Evolutionary conservation across 2,113 vertebrate genomes (phyloP).

Genomic region (Tachysurus fulvidraco): DNA sequence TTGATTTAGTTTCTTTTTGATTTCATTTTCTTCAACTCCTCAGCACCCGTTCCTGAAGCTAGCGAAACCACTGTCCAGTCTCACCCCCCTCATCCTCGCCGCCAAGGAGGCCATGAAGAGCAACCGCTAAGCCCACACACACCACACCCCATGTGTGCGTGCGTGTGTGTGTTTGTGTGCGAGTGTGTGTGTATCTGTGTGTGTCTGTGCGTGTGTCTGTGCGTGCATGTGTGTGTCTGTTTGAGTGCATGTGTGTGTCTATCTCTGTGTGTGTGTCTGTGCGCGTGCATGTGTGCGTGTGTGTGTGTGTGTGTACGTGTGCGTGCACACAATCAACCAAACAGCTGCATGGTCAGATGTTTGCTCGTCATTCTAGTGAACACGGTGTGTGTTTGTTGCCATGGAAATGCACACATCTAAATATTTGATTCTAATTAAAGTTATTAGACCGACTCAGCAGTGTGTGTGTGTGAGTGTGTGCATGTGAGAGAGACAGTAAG

Average conservation of each 20-base stretch:
- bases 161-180: conserved; percentile 7
- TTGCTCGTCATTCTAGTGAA: background rate
- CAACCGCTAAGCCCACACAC: conserved; percentile 59
- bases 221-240: too few species aligned
- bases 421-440: background rate
- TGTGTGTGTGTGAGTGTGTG: background rate
- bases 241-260: too few species aligned
- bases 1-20: too few species aligned
- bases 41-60: conserved; percentile 75
- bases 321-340: background rate
- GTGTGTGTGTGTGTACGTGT: too few species aligned
- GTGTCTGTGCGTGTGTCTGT: too few species aligned
- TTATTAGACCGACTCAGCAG: background rate
- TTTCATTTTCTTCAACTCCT: background rate
- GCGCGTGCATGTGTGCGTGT: too few species aligned
- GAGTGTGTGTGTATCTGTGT: background rate
- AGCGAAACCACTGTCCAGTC: conserved; percentile 76
- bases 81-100: conserved; percentile 76
- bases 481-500: background rate
- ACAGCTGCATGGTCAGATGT: background rate
- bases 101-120: conserved; percentile 76
- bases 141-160: background rate
- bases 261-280: too few species aligned
- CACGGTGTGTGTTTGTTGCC: conserved; percentile 5
- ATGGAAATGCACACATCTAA: background rate